Evolutionary conservation across 2,113 vertebrate species (phyloP), one percentile per base, ranked within the genome.

Genomic region (Dromas ardeola): DNA sequence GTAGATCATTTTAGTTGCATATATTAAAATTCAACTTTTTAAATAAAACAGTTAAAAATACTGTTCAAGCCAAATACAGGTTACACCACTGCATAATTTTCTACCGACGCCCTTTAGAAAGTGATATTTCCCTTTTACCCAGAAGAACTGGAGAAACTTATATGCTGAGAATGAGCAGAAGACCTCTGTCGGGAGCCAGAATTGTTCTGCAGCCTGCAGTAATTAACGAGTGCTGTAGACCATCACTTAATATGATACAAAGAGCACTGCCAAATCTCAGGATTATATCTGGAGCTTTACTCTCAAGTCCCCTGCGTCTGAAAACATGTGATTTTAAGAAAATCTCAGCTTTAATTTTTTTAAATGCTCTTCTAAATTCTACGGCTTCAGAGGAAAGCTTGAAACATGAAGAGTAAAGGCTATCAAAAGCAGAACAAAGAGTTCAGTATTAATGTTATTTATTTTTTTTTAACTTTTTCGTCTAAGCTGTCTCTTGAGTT

Each of bases 191-290:
- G 0, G 87, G 74, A 95, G 87, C 70, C 92, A 93, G 81, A 81
- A 13, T 3, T 16, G 3, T 1, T 85, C 88, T 94, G 79, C 96
- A 95, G 85, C 62, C 96, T 25, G 34, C 90, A 95, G 95, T 82
- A 95, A 96, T 96, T 96, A 97, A 47, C 8, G 3, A 94, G 90
- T 95, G 96, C 94, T 94, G 90, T 52, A 97, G 95, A 97, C 93
- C 94, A 93, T 97, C 93, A 97, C 95, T 97, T 86, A 88, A 95
- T 88, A 86, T n/a, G 85, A 90, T 88, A 86, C 82, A 78, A 83
- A 81, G 38, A 93, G 50, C 76, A 13, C 67, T 97, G 96, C 96
- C 96, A 97, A 95, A 93, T 94, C 93, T 95, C 95, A 95, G 95
- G 93, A 95, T 97, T 96, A 88, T 88, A 95, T 83, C 93, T 95